phyloP scores from a whole-genome alignment of 2,888 invertebrate genomes.

The Melanchra persicariae region DNA sequence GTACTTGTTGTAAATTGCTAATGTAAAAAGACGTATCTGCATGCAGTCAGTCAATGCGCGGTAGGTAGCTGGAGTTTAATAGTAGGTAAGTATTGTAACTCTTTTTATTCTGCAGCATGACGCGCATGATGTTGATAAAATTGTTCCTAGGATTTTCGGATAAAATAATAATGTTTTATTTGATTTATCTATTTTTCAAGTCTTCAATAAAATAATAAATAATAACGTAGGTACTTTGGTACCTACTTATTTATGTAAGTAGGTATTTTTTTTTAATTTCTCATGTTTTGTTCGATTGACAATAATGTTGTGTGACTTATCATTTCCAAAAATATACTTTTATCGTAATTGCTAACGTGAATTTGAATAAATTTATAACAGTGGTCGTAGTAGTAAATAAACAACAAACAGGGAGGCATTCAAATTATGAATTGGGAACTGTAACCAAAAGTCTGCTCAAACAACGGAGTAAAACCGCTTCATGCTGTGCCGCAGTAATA shows the following conservation, averaged over 20 bases:
- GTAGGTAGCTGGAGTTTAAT: too few relatives aligned
- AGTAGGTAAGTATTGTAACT: too few relatives aligned
- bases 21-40: constrained; percentile 58
- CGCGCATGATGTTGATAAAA: too few relatives aligned
- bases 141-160: not conserved
- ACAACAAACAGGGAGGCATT: not conserved
- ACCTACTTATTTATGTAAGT: too few relatives aligned
- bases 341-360: not conserved
- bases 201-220: too few relatives aligned
- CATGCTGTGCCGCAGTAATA: constrained; percentile 24
- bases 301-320: not conserved
- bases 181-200: too few relatives aligned
- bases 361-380: constrained; percentile 1
- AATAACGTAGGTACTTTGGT: too few relatives aligned
- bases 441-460: constrained; percentile 19
- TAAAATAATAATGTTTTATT: too few relatives aligned
- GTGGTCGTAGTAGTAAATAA: constrained; percentile 12
- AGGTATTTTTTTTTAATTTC: not conserved
- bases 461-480: not conserved
- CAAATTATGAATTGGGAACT: constrained; percentile 20
- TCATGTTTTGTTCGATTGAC: not conserved
- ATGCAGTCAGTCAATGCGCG: not conserved
- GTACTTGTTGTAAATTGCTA: constrained; percentile 63
- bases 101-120: too few relatives aligned
- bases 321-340: not conserved